Base-by-base conservation (phyloP, 2,888 invertebrate species). In the Scaptomyza cyrtandrae region DNA sequence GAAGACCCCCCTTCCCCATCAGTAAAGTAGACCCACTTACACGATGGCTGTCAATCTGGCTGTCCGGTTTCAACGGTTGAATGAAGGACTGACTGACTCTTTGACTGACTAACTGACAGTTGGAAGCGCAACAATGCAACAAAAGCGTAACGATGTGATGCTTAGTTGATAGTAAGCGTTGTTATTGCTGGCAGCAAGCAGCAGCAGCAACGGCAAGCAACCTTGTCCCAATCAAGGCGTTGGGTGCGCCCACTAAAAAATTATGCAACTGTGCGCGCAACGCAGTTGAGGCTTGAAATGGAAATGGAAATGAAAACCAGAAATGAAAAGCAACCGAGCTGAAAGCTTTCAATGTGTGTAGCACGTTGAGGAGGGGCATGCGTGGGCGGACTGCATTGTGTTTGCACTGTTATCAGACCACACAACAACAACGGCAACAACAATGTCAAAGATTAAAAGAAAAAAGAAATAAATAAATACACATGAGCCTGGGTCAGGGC, bases 291-390 rank as follows among this genome's bases (percentile, higher is more conserved):
- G 49, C 49, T 86, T 67, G 57, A 88, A 84, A 80, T 87, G 71
- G 64, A 77, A 80, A 80, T 80, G 68, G 61, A 77, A 83, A 80
- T 77, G 81, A 64, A 85, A 88, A 81, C 77, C 79, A 80, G 84
- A 82, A 88, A 88, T 80, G 81, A 88, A 78, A 83, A 88, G 82
- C 84, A 88, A 57, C 78, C 80, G 65, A 76, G 77, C 83, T 61
- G 83, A 82, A 88, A 83, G 88, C 82, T 86, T 83, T 76, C 80
- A 79, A 68, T 27, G 9, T 48, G 49, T 3, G 52, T 13, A 2
- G 33, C 33, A 33, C 10, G 14, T n/a, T n/a, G n/a, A n/a, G n/a
- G n/a, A n/a, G 7, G 52, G 49, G 62, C 58, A 58, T 66, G 61
- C 53, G 75, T 49, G 52, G 50, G 52, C 55, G 24, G n/a, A 11